Conservation (phyloP, 2,113 vertebrate species). For the Micronisus gabar region DNA sequence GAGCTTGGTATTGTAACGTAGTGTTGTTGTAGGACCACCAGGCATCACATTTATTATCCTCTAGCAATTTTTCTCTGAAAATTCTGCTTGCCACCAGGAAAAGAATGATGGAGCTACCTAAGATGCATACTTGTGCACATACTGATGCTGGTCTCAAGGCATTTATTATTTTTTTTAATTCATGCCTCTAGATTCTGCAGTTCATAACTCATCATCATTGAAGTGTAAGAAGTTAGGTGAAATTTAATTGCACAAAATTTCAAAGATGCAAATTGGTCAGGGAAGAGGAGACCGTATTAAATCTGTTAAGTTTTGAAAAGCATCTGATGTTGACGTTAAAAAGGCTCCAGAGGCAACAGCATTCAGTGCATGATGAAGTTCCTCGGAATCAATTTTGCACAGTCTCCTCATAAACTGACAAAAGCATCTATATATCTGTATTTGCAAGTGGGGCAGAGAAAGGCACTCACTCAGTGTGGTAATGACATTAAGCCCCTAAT, state of each 20-base stretch:
- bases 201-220: conserved; percentile 44
- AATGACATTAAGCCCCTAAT: not conserved
- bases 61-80: conserved; percentile 12
- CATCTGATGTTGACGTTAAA: conserved; percentile 35
- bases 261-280: conserved; percentile 41
- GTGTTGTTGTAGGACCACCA: not conserved
- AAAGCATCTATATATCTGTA: not conserved
- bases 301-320: conserved; percentile 58
- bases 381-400: conserved; percentile 23
- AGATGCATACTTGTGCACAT: not conserved
- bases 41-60: conserved; percentile 38
- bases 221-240: conserved; percentile 31
- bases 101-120: conserved; percentile 14
- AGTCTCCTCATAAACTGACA: not conserved
- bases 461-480: not conserved
- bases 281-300: conserved; percentile 37
- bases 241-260: conserved; percentile 58
- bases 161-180: not conserved
- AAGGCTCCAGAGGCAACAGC: conserved; percentile 33
- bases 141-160: conserved; percentile 7
- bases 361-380: conserved; percentile 36
- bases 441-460: not conserved
- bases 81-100: conserved; percentile 11
- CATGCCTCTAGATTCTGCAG: not conserved
- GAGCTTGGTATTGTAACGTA: conserved; percentile 5